These are phyloP conservation scores for Bombyx mandarina DNA, from an alignment of 1,140 invertebrate genomes.

Conservation along the genomic window DNA sequence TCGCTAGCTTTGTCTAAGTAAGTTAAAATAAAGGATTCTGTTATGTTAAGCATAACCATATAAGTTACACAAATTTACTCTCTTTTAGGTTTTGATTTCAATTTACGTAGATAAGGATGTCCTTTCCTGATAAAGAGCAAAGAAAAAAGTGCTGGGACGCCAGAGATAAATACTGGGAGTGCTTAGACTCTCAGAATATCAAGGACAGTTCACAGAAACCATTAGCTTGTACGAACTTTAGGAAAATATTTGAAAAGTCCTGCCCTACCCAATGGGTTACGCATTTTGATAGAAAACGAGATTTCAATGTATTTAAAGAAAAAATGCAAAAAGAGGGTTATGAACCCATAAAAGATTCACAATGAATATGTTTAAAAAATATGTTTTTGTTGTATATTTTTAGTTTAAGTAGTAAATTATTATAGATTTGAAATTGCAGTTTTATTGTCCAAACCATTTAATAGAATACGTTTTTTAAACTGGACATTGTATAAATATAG, in stretches of 20 bases:
- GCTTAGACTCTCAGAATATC: constrained; percentile 79
- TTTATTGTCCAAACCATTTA: not conserved
- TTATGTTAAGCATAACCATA: no score
- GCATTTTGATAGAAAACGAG: constrained; percentile 92
- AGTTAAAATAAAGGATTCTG: no score
- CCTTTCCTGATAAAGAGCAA: constrained; percentile 86
- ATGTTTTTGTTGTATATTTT: constrained; percentile 48
- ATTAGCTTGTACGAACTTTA: constrained; percentile 78
- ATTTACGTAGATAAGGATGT: constrained; percentile 73
- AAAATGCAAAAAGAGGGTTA: constrained; percentile 89
- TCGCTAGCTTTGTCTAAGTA: no score
- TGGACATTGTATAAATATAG: no score
- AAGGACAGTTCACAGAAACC: constrained; percentile 61
- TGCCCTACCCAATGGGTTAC: constrained; percentile 94
- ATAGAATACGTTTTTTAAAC: not conserved
- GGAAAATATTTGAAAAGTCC: constrained; percentile 84
- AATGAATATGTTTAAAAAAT: constrained; percentile 18
- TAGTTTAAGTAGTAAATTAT: constrained; percentile 54
- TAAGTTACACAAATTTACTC: not conserved
- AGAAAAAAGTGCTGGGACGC: constrained; percentile 87
- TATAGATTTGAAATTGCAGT: constrained; percentile 5
- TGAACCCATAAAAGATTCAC: constrained; percentile 75
- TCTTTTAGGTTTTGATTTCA: constrained; percentile 30
- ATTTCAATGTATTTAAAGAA: constrained; percentile 90
- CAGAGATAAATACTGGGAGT: constrained; percentile 91